Conservation (phyloP, 2,113 vertebrate genomes). For the Martes martes region DNA sequence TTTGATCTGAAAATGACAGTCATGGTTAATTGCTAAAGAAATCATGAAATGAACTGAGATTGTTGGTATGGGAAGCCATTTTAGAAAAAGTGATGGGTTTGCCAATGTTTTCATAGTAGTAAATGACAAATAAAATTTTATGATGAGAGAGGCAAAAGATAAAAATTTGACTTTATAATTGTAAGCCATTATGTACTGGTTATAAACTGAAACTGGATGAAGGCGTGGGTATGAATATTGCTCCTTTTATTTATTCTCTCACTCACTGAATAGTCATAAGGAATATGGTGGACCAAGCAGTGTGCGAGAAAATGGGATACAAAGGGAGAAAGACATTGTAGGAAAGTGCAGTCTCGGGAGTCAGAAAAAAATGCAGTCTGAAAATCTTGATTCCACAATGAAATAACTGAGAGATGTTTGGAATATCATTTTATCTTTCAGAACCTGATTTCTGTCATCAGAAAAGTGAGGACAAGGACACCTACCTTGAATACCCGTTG, state of each 20-base stretch:
- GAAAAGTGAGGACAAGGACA: neutral
- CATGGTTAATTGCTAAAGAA: neutral
- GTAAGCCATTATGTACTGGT: neutral
- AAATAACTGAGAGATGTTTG: neutral
- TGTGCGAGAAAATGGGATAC: neutral
- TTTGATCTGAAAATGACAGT: neutral
- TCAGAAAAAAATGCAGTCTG: neutral
- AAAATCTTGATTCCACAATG: neutral
- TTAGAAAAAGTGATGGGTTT: neutral
- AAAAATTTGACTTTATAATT: conserved; percentile 44
- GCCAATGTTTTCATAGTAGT: neutral
- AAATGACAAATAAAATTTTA: conserved; percentile 42
- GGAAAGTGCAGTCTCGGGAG: neutral
- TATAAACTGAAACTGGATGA: neutral
- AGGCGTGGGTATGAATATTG: neutral
- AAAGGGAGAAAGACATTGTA: neutral
- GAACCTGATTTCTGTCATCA: neutral
- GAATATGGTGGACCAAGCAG: neutral
- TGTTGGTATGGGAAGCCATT: neutral
- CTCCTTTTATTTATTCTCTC: neutral
- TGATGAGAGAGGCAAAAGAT: neutral
- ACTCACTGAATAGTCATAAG: neutral
- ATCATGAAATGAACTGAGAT: conserved; percentile 2
- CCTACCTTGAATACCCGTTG: neutral
- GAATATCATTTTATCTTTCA: neutral